Evolutionary conservation across 2,888 invertebrate species (phyloP).

Genomic region (Sinelater perroti): DNA sequence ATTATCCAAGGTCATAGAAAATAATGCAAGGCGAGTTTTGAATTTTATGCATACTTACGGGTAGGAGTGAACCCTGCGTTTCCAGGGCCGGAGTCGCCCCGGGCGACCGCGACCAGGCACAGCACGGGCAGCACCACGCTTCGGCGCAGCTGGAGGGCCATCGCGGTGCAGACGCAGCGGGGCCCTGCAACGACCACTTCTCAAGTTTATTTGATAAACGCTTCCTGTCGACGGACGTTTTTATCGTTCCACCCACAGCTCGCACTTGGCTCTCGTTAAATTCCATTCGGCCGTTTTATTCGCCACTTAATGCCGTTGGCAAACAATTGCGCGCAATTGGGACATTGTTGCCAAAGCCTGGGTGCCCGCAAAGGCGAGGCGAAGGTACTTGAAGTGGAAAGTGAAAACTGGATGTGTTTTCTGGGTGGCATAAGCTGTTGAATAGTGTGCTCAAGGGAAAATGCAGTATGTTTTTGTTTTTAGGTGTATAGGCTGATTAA

Average conservation of each 20-base stretch:
- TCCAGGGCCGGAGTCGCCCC: constrained; percentile 19
- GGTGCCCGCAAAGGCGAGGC: too few relatives aligned
- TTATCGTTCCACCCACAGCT: constrained; percentile 36
- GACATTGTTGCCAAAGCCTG: too few relatives aligned
- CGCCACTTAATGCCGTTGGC: constrained; percentile 28
- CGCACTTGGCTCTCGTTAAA: constrained; percentile 31
- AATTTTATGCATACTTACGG: constrained; percentile 33
- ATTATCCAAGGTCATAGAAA: background rate
- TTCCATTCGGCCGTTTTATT: constrained; percentile 29
- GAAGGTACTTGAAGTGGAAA: too few relatives aligned
- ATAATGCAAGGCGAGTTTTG: background rate
- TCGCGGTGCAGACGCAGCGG: constrained; percentile 16
- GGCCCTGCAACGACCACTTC: constrained; percentile 18
- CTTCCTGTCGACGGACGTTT: constrained; percentile 36
- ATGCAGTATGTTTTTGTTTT: too few relatives aligned
- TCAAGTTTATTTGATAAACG: constrained; percentile 34
- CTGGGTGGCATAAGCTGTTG: too few relatives aligned
- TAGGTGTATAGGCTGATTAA: too few relatives aligned
- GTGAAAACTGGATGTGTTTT: too few relatives aligned
- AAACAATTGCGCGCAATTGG: constrained; percentile 28
- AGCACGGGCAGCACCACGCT: constrained; percentile 25
- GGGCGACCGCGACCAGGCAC: constrained; percentile 33
- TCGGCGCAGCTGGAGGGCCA: constrained; percentile 21
- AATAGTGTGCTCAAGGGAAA: too few relatives aligned
- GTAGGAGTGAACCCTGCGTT: constrained; percentile 37